phyloP scores from a whole-genome alignment of 2,113 vertebrate species.

The Nicator chloris region DNA sequence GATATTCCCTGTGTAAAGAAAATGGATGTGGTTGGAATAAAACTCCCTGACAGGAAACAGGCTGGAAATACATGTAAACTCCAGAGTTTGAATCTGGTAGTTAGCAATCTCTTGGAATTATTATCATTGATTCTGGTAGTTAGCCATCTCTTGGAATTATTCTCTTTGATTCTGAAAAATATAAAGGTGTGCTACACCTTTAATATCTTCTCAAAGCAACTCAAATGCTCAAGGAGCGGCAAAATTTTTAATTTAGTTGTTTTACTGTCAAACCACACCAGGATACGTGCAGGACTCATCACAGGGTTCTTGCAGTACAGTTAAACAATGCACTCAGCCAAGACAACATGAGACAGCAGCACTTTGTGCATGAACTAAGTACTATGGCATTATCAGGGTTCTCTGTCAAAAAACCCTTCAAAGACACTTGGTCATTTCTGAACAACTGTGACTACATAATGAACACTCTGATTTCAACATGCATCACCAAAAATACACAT shows the following conservation, averaged over 20 bases:
- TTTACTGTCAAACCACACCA: not conserved
- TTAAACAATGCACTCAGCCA: not conserved
- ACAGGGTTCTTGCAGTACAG: not conserved
- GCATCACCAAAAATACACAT: not conserved
- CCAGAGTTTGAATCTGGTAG: not conserved
- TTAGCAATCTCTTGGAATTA: not conserved
- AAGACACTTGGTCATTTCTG: not conserved
- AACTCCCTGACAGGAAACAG: not conserved
- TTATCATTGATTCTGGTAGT: not conserved
- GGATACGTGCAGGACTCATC: not conserved
- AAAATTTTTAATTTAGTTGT: not conserved
- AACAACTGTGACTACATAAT: not conserved
- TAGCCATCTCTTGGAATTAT: not conserved
- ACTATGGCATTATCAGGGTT: not conserved
- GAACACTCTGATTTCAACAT: not conserved
- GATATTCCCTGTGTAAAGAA: slow-evolving; percentile 3
- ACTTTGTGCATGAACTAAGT: not conserved
- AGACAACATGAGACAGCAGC: not conserved
- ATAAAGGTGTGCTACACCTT: not conserved
- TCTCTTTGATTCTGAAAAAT: not conserved
- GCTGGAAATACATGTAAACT: not conserved
- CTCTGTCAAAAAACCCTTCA: not conserved
- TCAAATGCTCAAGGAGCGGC: not conserved
- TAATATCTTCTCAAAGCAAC: not conserved
- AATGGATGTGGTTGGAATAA: not conserved